These are phyloP conservation scores for Thera britannica DNA, from an alignment of 2,888 invertebrate genomes.

Conservation along the genomic window DNA sequence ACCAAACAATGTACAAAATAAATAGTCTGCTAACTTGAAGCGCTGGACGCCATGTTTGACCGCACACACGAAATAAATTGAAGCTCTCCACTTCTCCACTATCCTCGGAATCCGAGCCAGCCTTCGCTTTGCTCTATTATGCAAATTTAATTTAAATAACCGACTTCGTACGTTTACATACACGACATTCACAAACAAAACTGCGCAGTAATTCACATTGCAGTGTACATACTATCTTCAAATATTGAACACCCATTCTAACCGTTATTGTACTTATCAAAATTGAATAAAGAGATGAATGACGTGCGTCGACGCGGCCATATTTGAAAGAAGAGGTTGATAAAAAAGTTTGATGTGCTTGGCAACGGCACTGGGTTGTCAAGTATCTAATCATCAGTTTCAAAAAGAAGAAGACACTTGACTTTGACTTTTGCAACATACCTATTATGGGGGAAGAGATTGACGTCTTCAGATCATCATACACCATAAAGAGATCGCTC, in stretches of 20 bases:
- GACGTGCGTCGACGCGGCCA: no score
- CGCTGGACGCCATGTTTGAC: conserved; percentile 17
- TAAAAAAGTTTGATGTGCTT: no score
- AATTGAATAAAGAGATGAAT: not conserved
- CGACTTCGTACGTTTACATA: conserved; percentile 48
- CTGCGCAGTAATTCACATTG: conserved; percentile 7
- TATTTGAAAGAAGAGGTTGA: no score
- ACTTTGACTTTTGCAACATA: no score
- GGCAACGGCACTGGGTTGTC: no score
- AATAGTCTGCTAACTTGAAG: conserved; percentile 5
- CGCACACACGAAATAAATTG: conserved; percentile 38
- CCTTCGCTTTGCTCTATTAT: conserved; percentile 68
- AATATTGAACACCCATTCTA: not conserved
- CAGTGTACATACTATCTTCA: conserved; percentile 6
- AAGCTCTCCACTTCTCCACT: conserved; percentile 30
- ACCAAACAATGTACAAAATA: not conserved
- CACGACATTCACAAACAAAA: conserved; percentile 44
- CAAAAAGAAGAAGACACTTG: no score
- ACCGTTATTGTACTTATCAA: not conserved
- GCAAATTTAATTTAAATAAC: conserved; percentile 71
- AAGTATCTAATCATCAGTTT: no score
- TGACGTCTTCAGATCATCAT: no score
- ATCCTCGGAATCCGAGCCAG: conserved; percentile 52
- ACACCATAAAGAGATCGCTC: no score
- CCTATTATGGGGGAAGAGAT: no score